Percentiles rank a stretch among this genome's conserved stretches.
Conservation (phyloP, 2,113 vertebrate species). For the Ictalurus furcatus region DNA sequence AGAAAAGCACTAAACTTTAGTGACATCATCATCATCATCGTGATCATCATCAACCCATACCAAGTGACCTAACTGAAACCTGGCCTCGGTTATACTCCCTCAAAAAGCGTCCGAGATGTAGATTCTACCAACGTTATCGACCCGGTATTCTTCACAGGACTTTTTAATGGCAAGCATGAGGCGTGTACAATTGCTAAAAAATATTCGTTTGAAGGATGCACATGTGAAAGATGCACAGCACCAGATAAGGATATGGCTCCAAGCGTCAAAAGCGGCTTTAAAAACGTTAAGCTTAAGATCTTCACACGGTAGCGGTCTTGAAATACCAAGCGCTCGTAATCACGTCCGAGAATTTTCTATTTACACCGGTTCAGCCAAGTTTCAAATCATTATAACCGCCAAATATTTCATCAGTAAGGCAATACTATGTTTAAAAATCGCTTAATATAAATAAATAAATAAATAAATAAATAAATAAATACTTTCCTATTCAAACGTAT, state of each 20-base stretch:
- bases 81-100: background rate
- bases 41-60: background rate
- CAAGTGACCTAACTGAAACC: background rate
- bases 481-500: background rate
- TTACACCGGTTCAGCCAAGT: too few relatives aligned
- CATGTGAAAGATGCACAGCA: background rate
- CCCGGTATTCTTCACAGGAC: too few relatives aligned
- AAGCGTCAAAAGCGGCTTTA: background rate
- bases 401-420: background rate
- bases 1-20: background rate
- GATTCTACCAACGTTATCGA: background rate
- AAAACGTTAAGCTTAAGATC: background rate
- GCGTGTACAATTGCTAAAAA: background rate
- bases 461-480: too few relatives aligned
- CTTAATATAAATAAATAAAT: background rate
- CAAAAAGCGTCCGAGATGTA: background rate
- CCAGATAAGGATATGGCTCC: background rate
- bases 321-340: too few relatives aligned
- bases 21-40: slow-evolving; percentile 5
- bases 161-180: background rate
- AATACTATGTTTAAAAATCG: background rate
- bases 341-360: background rate
- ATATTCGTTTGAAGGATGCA: background rate
- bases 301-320: background rate
- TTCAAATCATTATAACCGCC: background rate